phyloP scores from a whole-genome alignment of 2,797 vertebrate species.

The Amblyopsis hoosieri region DNA sequence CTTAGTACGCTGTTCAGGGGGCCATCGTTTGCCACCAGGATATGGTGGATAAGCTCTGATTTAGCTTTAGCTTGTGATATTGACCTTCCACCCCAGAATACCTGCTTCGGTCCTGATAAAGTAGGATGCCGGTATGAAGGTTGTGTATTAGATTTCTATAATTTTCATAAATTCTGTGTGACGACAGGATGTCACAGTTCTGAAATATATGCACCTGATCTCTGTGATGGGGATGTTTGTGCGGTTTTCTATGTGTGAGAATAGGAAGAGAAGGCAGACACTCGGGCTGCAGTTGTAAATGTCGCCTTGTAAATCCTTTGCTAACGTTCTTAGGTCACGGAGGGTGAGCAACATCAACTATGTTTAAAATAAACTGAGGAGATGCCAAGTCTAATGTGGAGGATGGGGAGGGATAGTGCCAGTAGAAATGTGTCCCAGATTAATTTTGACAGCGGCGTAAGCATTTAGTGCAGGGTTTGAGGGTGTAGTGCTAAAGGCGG shows the following conservation, averaged over 20 bases:
- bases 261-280: conserved; percentile 55
- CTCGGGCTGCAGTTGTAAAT: conserved; percentile 66
- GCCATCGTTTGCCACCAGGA: conserved; percentile 47
- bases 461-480: background rate
- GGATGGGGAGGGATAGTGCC: background rate
- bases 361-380: conserved; percentile 65
- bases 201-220: conserved; percentile 23
- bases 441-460: conserved; percentile 5
- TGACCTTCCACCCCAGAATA: too few relatives aligned
- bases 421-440: conserved; percentile 33
- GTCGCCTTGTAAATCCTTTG: conserved; percentile 73
- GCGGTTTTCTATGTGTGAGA: conserved; percentile 50
- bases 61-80: conserved; percentile 16
- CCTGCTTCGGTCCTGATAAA: too few relatives aligned
- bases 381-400: conserved; percentile 39
- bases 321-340: conserved; percentile 69
- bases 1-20: conserved; percentile 41
- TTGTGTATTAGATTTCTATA: too few relatives aligned
- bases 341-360: conserved; percentile 66
- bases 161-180: background rate
- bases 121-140: background rate
- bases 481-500: background rate
- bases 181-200: conserved; percentile 33
- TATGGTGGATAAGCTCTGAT: conserved; percentile 54
- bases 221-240: conserved; percentile 42